phyloP scores from a whole-genome alignment of 1,140 invertebrate genomes.

The Microplitis demolitor region DNA sequence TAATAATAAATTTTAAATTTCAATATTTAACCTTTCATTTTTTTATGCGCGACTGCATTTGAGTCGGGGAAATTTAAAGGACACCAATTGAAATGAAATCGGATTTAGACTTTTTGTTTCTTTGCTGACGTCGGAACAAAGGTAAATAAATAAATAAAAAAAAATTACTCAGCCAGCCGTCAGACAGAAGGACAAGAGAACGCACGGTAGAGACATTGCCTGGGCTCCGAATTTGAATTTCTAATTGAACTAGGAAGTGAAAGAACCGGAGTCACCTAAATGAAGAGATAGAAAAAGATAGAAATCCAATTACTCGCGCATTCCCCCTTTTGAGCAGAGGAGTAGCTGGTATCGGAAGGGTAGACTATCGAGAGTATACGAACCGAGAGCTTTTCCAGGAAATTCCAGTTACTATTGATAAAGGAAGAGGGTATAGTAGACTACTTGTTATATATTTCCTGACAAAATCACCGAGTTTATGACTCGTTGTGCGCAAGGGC shows the following conservation, averaged over 20 bases:
- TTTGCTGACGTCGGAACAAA: no score
- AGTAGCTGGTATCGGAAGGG: background rate
- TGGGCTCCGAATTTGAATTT: conserved; percentile 8
- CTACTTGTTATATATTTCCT: no score
- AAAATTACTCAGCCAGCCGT: no score
- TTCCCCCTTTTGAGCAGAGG: background rate
- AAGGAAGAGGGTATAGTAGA: background rate
- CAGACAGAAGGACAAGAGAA: background rate
- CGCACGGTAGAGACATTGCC: background rate
- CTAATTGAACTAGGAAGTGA: conserved; percentile 16
- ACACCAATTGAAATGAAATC: no score
- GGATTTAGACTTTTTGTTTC: no score
- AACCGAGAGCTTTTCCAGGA: background rate
- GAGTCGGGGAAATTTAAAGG: no score
- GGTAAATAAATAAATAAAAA: no score
- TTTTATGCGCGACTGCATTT: no score
- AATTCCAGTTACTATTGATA: conserved; percentile 11
- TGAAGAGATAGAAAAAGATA: background rate
- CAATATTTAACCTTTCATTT: no score
- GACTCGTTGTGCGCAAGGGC: no score
- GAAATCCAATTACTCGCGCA: conserved; percentile 12
- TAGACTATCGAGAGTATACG: background rate
- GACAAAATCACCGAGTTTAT: no score
- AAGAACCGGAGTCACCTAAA: background rate
- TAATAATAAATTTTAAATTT: no score